Evolutionary conservation across 2,797 vertebrate species (phyloP).

Genomic region (Alexandromys oeconomus): DNA sequence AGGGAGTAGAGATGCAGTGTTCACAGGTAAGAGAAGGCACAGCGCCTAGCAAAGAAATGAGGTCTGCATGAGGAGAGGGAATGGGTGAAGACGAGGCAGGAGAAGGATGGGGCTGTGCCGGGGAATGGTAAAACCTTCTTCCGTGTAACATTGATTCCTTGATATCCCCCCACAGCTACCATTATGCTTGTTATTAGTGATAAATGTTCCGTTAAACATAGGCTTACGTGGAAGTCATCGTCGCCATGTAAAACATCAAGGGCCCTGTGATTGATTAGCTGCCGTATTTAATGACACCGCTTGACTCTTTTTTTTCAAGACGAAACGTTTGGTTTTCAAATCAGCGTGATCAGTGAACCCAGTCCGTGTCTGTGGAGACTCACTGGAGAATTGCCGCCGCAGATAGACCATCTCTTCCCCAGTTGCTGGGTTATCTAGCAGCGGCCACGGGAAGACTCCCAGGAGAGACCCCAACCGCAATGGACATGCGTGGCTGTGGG

Average conservation of each 20-base stretch:
- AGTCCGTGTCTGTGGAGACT: background rate
- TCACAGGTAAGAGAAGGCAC: background rate
- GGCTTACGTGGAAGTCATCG: background rate
- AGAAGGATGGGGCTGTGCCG: background rate
- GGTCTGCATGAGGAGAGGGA: background rate
- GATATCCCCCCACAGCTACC: slow-evolving; percentile 59
- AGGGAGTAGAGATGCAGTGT: background rate
- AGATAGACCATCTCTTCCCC: slow-evolving; percentile 19
- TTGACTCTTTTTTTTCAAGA: slow-evolving; percentile 71
- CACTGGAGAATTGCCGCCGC: background rate
- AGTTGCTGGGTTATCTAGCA: background rate
- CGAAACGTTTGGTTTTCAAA: slow-evolving; percentile 72
- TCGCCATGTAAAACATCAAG: slow-evolving; percentile 48
- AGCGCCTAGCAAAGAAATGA: fast-evolving
- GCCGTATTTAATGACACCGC: slow-evolving; percentile 57
- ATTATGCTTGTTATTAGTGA: slow-evolving; percentile 78
- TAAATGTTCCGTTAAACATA: slow-evolving; percentile 76
- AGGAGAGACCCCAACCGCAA: background rate
- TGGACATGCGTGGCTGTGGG: background rate
- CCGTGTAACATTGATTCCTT: background rate
- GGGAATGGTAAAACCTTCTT: slow-evolving; percentile 4
- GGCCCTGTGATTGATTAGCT: slow-evolving; percentile 62
- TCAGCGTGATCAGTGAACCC: slow-evolving; percentile 64
- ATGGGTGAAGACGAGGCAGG: fast-evolving
- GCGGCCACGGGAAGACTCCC: background rate